phyloP scores from a whole-genome alignment of 64 coral and sea anemone species.

The Cladopsammia gracilis region DNA sequence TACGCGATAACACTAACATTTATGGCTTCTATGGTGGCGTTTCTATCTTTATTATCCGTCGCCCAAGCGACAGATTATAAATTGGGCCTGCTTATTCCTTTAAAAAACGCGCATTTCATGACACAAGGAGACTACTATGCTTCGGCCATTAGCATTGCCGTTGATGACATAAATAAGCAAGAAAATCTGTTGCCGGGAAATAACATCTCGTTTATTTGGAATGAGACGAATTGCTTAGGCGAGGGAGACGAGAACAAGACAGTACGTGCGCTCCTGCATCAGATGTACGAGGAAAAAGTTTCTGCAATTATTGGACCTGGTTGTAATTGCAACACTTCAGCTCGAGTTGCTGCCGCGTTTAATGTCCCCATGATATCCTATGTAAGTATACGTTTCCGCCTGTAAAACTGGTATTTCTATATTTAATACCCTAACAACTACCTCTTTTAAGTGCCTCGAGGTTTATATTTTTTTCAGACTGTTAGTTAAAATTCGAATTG shows the following conservation, averaged over 20 bases:
- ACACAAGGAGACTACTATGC: constrained; percentile 75
- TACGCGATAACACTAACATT: background rate
- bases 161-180: constrained; percentile 80
- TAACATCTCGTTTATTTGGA: constrained; percentile 91
- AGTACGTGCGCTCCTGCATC: constrained; percentile 67
- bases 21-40: background rate
- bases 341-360: constrained; percentile 83
- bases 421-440: background rate
- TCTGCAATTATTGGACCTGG: constrained; percentile 85
- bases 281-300: constrained; percentile 70
- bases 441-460: too few species aligned
- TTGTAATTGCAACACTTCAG: constrained; percentile 77
- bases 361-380: constrained; percentile 93
- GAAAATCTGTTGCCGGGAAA: constrained; percentile 73
- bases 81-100: constrained; percentile 80
- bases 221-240: constrained; percentile 73
- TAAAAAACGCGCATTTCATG: constrained; percentile 56
- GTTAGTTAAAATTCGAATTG: too few species aligned
- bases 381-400: constrained; percentile 66
- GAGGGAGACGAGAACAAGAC: constrained; percentile 84
- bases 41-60: background rate
- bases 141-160: constrained; percentile 79
- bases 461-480: background rate
- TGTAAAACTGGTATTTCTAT: too few species aligned
- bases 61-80: constrained; percentile 61